phyloP scores from a whole-genome alignment of 2,888 invertebrate genomes.

The Pandemis cinnamomeana region DNA sequence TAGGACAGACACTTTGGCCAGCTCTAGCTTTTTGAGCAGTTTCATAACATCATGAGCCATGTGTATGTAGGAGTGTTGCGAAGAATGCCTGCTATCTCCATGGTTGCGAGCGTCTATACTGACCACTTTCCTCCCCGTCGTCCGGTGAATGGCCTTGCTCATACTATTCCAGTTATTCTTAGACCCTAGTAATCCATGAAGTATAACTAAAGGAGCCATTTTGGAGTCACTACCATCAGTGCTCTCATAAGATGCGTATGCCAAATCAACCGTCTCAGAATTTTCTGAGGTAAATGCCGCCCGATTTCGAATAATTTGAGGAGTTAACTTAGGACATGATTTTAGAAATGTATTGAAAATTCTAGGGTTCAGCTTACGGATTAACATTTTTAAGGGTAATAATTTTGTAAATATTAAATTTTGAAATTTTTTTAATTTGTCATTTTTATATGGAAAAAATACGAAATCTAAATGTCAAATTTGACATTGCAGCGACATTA shows the following conservation, averaged over 20 bases:
- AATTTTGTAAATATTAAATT: conserved; percentile 27
- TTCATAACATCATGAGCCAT: conserved; percentile 87
- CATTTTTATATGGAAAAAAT: background rate
- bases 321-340: conserved; percentile 50
- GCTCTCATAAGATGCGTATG: conserved; percentile 87
- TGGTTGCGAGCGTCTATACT: conserved; percentile 97
- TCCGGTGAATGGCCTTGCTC: conserved; percentile 89
- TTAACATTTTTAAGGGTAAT: conserved; percentile 59
- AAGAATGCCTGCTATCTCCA: conserved; percentile 94
- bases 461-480: conserved; percentile 11
- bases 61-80: conserved; percentile 89
- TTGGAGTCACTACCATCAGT: conserved; percentile 59
- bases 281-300: conserved; percentile 59
- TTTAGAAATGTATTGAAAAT: conserved; percentile 50
- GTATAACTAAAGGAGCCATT: conserved; percentile 90
- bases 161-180: conserved; percentile 97
- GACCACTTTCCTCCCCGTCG: conserved; percentile 89
- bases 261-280: conserved; percentile 85
- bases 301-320: conserved; percentile 49
- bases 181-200: conserved; percentile 96
- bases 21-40: conserved; percentile 86
- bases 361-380: conserved; percentile 54
- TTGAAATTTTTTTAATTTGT: conserved; percentile 13
- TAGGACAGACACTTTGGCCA: conserved; percentile 88
- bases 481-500: conserved; percentile 20